Evolutionary conservation across 2,113 vertebrate species (phyloP), one percentile per base, ranked within the genome.

Genomic region (Plestiodon gilberti): DNA sequence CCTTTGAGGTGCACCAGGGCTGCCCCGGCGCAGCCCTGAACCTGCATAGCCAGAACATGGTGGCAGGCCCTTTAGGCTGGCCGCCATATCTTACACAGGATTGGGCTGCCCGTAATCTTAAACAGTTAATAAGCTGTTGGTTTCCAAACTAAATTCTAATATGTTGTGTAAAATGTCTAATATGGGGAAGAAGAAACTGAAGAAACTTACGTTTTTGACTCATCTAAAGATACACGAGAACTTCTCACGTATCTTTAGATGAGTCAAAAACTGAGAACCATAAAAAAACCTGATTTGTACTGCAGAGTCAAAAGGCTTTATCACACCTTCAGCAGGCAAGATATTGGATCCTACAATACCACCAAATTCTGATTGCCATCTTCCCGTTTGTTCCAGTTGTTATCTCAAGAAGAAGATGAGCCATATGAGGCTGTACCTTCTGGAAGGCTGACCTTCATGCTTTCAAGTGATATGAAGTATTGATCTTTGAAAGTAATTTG

Each of bases 341-440:
- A 65, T 80, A 25, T 23, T 70, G 55, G 4, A 28, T 84, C 81
- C 83, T 57, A 35, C 23, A 52, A 52, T 48, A 7, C 15, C 43
- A 30, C 28, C 77, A 52, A 40, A 3, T 64, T 69, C 15, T 83
- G 25, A 38, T 78, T 43, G 61, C 62, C 48, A 23, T 85, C 82
- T 88, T 62, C 43, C 65, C 52, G 78, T 76, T 10, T 84, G 2
- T 52, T 81, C 38, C 71, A 82, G 48, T 69, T 90, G 38, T 69
- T 59, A 10, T 5, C 81, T 43, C 11, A 43, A 67, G 33, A 84
- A 82, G 52, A 84, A 55, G 59, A 22, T 40, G 35, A 83, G 30
- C 62, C 15, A n/a, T 64, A 76, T 83, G 83, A 80, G 15, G 33
- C 57, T n/a, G 76, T 79, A 48, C 40, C 23, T 57, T 78, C 48